Evolutionary conservation across 2,113 vertebrate genomes (phyloP).

Genomic region (Narcine bancroftii): DNA sequence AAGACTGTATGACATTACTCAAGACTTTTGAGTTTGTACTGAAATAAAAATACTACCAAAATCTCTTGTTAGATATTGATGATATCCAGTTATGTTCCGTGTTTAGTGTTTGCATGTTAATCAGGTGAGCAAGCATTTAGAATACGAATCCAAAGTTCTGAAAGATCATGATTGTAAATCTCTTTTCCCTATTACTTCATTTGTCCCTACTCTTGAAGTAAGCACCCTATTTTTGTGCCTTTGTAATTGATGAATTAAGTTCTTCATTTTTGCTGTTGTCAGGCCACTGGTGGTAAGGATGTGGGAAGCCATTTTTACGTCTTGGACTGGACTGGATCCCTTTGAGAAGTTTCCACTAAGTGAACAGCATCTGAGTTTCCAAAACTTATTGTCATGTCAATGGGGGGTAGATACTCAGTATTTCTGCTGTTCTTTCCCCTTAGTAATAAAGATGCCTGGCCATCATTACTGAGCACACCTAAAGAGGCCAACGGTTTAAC

Average conservation of each 20-base stretch:
- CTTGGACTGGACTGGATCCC: background rate
- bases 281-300: background rate
- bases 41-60: background rate
- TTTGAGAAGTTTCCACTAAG: constrained; percentile 1
- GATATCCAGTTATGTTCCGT: background rate
- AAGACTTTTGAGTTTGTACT: background rate
- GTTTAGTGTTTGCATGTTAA: background rate
- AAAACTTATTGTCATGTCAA: background rate
- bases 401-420: background rate
- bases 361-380: background rate
- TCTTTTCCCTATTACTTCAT: background rate
- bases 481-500: constrained; percentile 79
- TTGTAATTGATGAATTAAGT: background rate
- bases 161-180: too few species aligned
- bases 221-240: background rate
- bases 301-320: background rate
- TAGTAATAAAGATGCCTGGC: constrained; percentile 86
- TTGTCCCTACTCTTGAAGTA: background rate
- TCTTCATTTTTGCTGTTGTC: background rate
- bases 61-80: background rate
- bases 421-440: constrained; percentile 25
- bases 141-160: background rate
- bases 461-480: constrained; percentile 74
- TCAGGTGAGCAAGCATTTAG: too few species aligned
- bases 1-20: background rate